Conservation (phyloP, 2,888 invertebrate genomes). For the Ischnura elegans region DNA sequence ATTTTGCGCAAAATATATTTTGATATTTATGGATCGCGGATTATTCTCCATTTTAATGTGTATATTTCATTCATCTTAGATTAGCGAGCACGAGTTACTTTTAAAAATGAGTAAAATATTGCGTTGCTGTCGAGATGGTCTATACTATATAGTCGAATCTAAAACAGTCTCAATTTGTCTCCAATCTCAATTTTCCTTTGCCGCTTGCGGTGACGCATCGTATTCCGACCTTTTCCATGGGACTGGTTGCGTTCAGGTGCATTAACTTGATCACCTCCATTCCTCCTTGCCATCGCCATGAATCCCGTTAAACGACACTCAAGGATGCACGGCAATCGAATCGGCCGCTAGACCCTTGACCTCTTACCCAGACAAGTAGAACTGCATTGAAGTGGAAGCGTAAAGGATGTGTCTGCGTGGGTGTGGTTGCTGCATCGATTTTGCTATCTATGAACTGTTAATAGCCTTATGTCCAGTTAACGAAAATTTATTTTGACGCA, state of each 20-base stretch:
- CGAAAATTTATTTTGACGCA: too few species aligned
- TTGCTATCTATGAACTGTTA: too few species aligned
- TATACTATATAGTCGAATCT: too few species aligned
- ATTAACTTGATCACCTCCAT: background rate
- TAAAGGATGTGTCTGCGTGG: background rate
- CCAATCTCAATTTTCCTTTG: background rate
- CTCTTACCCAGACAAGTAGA: background rate
- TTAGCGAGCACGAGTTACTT: too few species aligned
- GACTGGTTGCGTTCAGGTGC: background rate
- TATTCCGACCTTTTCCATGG: background rate
- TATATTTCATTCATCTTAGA: too few species aligned
- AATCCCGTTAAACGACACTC: background rate
- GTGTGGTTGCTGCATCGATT: too few species aligned
- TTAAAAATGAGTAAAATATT: too few species aligned
- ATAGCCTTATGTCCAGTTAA: too few species aligned
- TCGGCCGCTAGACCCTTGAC: background rate
- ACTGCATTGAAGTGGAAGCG: background rate
- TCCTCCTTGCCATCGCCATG: background rate
- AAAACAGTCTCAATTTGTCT: background rate
- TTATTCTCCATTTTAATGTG: too few species aligned
- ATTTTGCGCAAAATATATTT: too few species aligned
- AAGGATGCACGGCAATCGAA: background rate
- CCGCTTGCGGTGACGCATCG: background rate
- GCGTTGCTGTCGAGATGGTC: too few species aligned
- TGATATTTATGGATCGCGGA: too few species aligned